A percentile compares a stretch with the other conserved stretches of the same genome.
These are phyloP conservation scores for Oreochromis spilurus DNA, from an alignment of 2,113 vertebrate genomes.

Conservation along the genomic window DNA sequence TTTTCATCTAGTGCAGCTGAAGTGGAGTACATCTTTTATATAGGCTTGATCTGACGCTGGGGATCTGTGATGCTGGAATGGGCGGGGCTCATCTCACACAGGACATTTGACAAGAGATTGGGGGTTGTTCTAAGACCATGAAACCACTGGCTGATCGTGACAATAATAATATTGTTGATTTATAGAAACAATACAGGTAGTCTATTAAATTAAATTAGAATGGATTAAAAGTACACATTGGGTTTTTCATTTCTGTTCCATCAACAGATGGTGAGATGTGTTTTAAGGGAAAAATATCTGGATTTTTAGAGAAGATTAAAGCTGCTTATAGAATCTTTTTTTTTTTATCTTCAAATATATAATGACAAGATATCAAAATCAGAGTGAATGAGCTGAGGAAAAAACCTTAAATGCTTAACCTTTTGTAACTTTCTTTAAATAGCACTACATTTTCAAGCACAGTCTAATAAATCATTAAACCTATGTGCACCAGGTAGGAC, in stretches of 20 bases:
- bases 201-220: constrained; percentile 6
- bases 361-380: not conserved
- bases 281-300: not conserved
- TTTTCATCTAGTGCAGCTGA: constrained; percentile 38
- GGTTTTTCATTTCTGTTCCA: not conserved
- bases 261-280: not conserved
- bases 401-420: not conserved
- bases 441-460: not conserved
- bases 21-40: constrained; percentile 50
- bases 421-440: not conserved
- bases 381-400: not conserved
- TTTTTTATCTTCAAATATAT: not conserved
- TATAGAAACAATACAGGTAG: constrained; percentile 24
- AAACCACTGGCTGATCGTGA: constrained; percentile 30
- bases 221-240: not conserved
- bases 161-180: constrained; percentile 29
- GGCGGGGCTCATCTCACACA: constrained; percentile 48
- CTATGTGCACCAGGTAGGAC: not conserved
- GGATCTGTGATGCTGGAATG: constrained; percentile 39
- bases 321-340: not conserved
- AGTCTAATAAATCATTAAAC: not conserved
- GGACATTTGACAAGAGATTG: constrained; percentile 29
- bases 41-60: constrained; percentile 35
- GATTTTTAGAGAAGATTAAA: not conserved
- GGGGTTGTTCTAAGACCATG: not conserved